Evolutionary conservation across 2,888 invertebrate species (phyloP), one percentile per base, ranked within the genome.

Genomic region (Apotomis capreana): DNA sequence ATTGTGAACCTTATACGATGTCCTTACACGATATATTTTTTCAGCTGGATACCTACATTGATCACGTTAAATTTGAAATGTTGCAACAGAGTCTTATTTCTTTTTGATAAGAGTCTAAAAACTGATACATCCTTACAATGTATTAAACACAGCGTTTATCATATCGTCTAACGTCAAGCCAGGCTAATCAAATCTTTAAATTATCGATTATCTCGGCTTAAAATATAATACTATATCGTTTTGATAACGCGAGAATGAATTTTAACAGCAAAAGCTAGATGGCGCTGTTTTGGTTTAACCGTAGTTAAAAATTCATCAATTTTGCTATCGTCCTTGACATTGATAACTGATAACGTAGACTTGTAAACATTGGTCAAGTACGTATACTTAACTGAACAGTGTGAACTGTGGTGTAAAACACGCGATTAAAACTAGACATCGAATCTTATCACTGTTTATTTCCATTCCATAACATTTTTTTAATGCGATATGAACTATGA

Each of bases 251-350:
- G 44, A 49, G 52, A 0, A 40, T 40, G 8, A 40, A 9, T 54
- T 65, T 12, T 26, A 36, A 6, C 6, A 54, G 36, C 9, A 61
- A 8, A n/a, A 8, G 36, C 59, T 70, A 70, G 64, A 64, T 64
- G 59, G 70, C 59, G 64, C 46, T 63, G 26, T 62, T 49, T 5
- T 15, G 52, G 15, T 49, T 8, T 40, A 13, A 40, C 5, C 36
- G 26, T 46, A 37, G 36, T 54, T 54, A 59, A 10, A 36, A 44
- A 10, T 64, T 59, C 57, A 37, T 36, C n/a, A 13, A 46, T 5
- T 5, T 36, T 49, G 60, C 40, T 13, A n/a, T 37, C n/a, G 13
- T 9, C 12, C 46, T 62, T 69, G 63, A 55, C 55, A 58, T 49
- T 49, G 9, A 49, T 6, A 4, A 9, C 4, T 40, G 15, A 3